Evolutionary conservation across 2,797 vertebrate genomes (phyloP), one percentile per base, ranked within the genome.

Genomic region (Schizopygopsis pylzovi): DNA sequence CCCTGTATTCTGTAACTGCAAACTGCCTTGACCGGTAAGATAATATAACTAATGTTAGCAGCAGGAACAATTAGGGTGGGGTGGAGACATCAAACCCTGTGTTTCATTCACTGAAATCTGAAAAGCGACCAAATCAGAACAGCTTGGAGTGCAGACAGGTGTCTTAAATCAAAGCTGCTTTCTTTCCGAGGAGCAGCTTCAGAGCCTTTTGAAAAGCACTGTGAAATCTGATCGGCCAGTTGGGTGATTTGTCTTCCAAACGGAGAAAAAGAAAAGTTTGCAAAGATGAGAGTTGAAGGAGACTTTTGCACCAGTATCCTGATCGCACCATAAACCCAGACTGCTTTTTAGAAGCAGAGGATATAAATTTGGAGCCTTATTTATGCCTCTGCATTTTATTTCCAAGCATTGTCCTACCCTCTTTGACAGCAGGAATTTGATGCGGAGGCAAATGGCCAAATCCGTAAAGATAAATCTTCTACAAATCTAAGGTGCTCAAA

Each of bases 401-500:
- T 87, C 81, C 71, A 83, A 87, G 88, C 81, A 75, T 88, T 89
- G 85, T 81, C 75, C 68, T 80, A 39, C 59, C 87, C 90, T 89
- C 81, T 83, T 81, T 91, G 77, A 85, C 80, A 89, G 89, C 88
- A 87, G 88, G 90, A 88, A 92, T 92, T 88, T 85, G 84, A 91
- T 79, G 85, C 72, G 22, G 77, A 91, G 89, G 90, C 85, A 71
- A 90, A 87, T 89, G 88, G 91, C 90, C 91, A 93, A 94, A 93
- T 92, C 89, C 87, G 86, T 88, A 89, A 85, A 91, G 91, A 94
- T 93, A 92, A 93, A 92, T 94, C 92, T 91, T 75, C 33, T 45
- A 83, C 88, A 91, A 85, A 86, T 93, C 91, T 91, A 93, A 93
- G 90, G 91, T 90, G 85, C 90, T 93, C 92, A 90, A 61, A 88